These are phyloP conservation scores for Cybosia mesomella DNA, from an alignment of 2,888 invertebrate genomes.

Conservation along the genomic window DNA sequence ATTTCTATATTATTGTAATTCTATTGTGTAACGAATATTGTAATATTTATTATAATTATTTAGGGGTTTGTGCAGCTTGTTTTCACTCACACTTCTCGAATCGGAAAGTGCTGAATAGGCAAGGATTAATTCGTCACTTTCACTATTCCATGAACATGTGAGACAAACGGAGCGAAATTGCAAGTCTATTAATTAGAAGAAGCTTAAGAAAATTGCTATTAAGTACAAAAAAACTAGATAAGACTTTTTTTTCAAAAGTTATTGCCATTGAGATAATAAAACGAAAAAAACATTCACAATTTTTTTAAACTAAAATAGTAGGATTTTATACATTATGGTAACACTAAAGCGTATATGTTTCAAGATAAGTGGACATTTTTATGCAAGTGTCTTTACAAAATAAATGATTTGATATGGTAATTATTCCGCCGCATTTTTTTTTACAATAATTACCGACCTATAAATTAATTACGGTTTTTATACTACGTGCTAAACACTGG, in stretches of 20 bases:
- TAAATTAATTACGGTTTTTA: background rate
- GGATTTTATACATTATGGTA: background rate
- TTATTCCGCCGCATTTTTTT: background rate
- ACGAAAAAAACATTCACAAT: background rate
- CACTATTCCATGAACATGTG: background rate
- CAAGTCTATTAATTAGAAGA: background rate
- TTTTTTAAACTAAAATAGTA: background rate
- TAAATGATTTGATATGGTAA: background rate
- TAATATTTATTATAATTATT: constrained; percentile 6
- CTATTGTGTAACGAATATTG: constrained; percentile 1
- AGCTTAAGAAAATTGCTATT: background rate
- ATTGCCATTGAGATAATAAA: background rate
- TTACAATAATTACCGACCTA: background rate
- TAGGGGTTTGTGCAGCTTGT: background rate
- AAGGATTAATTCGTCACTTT: background rate
- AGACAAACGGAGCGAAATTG: background rate
- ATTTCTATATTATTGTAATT: constrained; percentile 6
- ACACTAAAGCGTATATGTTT: background rate
- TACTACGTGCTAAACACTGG: too few relatives aligned
- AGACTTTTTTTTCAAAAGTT: background rate
- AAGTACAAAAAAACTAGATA: background rate
- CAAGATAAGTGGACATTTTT: background rate
- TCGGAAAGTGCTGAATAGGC: background rate
- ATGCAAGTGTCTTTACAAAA: background rate
- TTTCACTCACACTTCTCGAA: background rate